Conservation (phyloP, 2,797 vertebrate species). For the Tarsius wallacei region DNA sequence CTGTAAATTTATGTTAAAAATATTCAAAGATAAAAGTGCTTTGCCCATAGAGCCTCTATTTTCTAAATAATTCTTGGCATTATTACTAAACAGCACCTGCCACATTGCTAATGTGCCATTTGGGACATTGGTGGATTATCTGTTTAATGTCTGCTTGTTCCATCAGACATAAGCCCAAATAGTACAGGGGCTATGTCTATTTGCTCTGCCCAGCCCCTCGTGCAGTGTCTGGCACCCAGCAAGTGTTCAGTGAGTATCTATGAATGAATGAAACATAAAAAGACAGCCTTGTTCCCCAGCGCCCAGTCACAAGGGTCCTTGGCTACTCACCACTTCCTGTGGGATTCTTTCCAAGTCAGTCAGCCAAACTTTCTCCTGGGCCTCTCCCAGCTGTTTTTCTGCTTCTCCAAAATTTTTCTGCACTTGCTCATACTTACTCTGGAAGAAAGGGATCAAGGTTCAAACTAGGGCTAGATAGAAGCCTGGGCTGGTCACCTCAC, state of each 20-base stretch:
- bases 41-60: neutral
- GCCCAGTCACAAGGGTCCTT: rapidly evolving
- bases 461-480: neutral
- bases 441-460: neutral
- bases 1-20: neutral
- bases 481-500: neutral
- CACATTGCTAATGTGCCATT: neutral
- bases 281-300: neutral
- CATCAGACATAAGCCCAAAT: neutral
- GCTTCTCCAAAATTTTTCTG: conserved; percentile 92
- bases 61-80: neutral
- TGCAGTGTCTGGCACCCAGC: rapidly evolving
- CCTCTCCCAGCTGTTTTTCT: conserved; percentile 95
- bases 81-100: neutral
- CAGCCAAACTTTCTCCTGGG: conserved; percentile 92
- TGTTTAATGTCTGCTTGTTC: neutral
- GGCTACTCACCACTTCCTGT: conserved; percentile 91
- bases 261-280: no score
- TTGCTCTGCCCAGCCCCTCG: neutral
- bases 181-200: rapidly evolving
- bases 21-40: no score
- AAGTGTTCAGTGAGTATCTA: rapidly evolving
- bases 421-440: conserved; percentile 94
- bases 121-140: neutral
- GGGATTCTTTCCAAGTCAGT: conserved; percentile 88